Base-by-base conservation (phyloP, 1,140 invertebrate genomes). In the Aphelenchoides besseyi region DNA sequence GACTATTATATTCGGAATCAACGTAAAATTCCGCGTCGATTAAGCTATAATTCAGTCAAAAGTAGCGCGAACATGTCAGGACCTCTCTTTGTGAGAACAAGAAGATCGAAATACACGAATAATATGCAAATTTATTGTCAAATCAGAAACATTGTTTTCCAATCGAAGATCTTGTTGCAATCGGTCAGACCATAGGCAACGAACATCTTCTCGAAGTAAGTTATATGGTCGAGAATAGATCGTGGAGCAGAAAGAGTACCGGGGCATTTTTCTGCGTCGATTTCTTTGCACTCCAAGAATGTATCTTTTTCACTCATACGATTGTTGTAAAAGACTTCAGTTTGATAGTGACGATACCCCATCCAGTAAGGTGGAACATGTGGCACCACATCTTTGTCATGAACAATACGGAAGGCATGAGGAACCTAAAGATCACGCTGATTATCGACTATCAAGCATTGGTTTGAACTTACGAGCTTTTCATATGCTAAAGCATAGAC, bases 281-380 rank as follows among this genome's bases (percentile, higher is more conserved):
- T 23, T 23, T 48, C 23, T 48, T 12, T 48, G 41, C 41, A 48
- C 41, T 48, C 12, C 12, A 48, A 12, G 41, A 48, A 48, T 12
- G 41, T 16, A 48, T 48, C 41, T 23, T 23, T 12, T 23, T 48
- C 41, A 16, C 41, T 23, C 41, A 48, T 48, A 12, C 12, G 12
- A 23, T 48, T 48, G 41, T 48, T 23, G 41, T 48, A 48, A 23
- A 48, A 48, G 41, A 48, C 23, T 48, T 48, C 41, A 23, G 12
- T 48, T 23, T 23, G 12, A 23, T 16, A 48, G 41, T 80, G 78
- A 2, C 48, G 33, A 36, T 80, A 80, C 3, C 70, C 78, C 48
- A 79, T 33, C n/a, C 30, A 66, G 2, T 23, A 23, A 12, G 63
- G 63, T 2, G 36, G 36, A 16, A 66, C 30, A 53, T 66, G 36